Conservation (phyloP, 2,113 vertebrate genomes). For the Microtus richardsoni region DNA sequence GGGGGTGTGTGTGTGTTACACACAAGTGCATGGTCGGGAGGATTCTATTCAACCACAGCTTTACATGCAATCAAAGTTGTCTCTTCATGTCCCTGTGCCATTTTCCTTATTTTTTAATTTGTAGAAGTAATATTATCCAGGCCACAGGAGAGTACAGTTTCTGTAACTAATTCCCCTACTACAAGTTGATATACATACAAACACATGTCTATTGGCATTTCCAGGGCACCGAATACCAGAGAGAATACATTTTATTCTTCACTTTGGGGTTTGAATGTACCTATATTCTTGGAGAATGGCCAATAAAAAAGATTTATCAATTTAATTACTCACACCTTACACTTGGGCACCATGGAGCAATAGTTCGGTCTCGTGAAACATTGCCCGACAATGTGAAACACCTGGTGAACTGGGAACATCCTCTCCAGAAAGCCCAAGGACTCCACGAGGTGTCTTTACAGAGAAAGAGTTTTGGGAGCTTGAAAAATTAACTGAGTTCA, state of each 20-base stretch:
- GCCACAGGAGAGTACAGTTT: slow-evolving; percentile 61
- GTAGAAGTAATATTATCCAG: slow-evolving; percentile 62
- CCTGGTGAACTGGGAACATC: background rate
- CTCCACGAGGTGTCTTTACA: background rate
- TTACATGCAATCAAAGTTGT: background rate
- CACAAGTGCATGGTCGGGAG: background rate
- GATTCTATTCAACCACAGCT: background rate
- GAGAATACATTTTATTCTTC: slow-evolving; percentile 47
- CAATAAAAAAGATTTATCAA: slow-evolving; percentile 49
- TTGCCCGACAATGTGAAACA: background rate
- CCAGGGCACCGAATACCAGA: slow-evolving; percentile 46
- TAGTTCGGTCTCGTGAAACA: background rate
- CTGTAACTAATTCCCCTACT: slow-evolving; percentile 42
- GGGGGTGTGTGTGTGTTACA: background rate
- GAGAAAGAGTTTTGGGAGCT: background rate
- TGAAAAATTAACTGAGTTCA: background rate
- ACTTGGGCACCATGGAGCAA: background rate
- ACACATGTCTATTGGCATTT: slow-evolving; percentile 52
- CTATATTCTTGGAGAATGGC: background rate
- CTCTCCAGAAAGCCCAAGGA: background rate
- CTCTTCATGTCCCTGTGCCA: slow-evolving; percentile 35
- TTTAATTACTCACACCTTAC: slow-evolving; percentile 33
- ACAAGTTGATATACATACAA: slow-evolving; percentile 9
- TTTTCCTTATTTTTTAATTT: slow-evolving; percentile 72
- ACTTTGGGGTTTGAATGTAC: slow-evolving; percentile 22